Evolutionary conservation across 2,797 vertebrate genomes (phyloP).

Genomic region (Xiphophorus birchmanni): DNA sequence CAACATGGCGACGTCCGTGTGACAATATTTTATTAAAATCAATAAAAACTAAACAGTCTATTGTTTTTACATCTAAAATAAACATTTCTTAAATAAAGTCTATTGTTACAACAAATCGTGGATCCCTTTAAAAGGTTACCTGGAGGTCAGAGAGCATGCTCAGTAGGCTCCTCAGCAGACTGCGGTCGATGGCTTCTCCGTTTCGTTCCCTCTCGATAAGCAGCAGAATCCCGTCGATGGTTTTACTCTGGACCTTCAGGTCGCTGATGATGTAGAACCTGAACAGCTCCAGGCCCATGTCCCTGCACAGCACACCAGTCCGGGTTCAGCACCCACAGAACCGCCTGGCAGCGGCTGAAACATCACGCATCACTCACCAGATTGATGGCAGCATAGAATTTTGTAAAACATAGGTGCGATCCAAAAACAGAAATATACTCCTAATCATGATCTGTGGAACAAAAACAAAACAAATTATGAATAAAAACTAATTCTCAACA

Average conservation of each 20-base stretch:
- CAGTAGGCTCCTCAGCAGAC: conserved; percentile 93
- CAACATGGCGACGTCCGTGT: no score
- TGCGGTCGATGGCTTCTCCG: conserved; percentile 96
- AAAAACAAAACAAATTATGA: conserved; percentile 24
- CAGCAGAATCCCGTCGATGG: conserved; percentile 96
- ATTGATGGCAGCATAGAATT: conserved; percentile 99
- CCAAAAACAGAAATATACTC: conserved; percentile 99
- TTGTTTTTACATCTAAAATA: no score
- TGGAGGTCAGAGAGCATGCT: conserved; percentile 99
- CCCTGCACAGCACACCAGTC: conserved; percentile 81
- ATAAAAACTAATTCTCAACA: background rate
- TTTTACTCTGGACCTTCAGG: conserved; percentile 98
- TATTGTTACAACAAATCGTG: no score
- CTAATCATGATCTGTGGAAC: conserved; percentile 88
- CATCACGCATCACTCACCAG: conserved; percentile 85
- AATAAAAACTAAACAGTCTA: no score
- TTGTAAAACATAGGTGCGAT: conserved; percentile 98
- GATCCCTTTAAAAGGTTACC: conserved; percentile 68
- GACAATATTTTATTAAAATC: no score
- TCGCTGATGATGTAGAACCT: conserved; percentile 99
- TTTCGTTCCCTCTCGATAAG: conserved; percentile 95
- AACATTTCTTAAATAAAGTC: no score
- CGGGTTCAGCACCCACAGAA: conserved; percentile 17
- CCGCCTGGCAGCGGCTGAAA: background rate
- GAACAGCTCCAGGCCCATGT: conserved; percentile 99